Base-by-base conservation (phyloP, 2,797 vertebrate species). In the Brachyrhaphis roseni region DNA sequence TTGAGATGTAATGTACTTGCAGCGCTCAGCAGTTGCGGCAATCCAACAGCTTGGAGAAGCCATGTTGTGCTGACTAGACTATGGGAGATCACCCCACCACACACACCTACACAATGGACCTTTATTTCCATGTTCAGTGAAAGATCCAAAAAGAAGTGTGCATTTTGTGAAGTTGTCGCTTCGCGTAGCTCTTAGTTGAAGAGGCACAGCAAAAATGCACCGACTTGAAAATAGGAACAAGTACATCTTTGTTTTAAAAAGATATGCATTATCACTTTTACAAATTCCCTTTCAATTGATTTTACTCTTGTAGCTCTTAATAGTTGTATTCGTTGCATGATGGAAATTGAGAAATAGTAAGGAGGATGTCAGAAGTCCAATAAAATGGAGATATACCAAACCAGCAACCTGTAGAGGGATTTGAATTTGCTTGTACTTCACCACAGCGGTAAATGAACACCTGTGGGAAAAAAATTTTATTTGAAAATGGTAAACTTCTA, bases 41-140 rank as follows among this genome's bases (percentile, higher is more conserved):
- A 77, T 90, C 90, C 92, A 89, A 89, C 90, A 87, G 92, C 89
- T 90, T 77, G 31, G 86, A 80, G 90, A 85, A 86, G 88, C 91
- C 85, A 89, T 88, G 90, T 91, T 90, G 88, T 95, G 94, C 93
- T 94, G 94, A 95, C 92, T 93, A 87, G 80, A 93, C 91, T 86
- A 15, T 82, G 59, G 80, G 82, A 57, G 31, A 83, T 82, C 84
- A 87, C 81, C 83, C 84, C 88, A 51, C 55, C 68, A 2, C 34
- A 51, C 81, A 87, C 82, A 80, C 88, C 84, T 10, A 73, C 88
- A 91, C 90, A 87, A 85, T 79, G 84, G 85, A 73, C 78, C 76
- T 88, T 79, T 86, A 84, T 85, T 86, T 84, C 75, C 73, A 74
- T 70, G 53, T 8, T 71, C 80, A 43, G 75, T 70, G 46, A 74